Conservation (phyloP, 2,797 vertebrate genomes). For the Ptychadena robeensis region DNA sequence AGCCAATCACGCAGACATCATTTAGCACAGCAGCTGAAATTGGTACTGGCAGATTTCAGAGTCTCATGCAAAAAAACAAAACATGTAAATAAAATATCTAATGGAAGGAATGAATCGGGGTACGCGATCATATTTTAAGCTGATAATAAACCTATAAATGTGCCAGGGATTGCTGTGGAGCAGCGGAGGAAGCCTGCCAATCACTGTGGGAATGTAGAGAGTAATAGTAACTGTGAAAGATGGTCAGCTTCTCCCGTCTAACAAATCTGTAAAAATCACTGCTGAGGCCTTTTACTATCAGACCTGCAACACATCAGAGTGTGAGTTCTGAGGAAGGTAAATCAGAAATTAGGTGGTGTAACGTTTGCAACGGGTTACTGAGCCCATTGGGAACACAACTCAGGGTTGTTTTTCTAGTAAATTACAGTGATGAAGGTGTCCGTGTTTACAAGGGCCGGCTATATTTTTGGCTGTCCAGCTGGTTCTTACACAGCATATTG, state of each 20-base stretch:
- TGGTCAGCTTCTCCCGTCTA: slow-evolving; percentile 31
- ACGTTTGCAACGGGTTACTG: not conserved
- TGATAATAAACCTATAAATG: slow-evolving; percentile 78
- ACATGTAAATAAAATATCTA: slow-evolving; percentile 75
- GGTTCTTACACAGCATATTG: slow-evolving; percentile 57
- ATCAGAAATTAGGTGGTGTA: not conserved
- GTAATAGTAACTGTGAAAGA: slow-evolving; percentile 57
- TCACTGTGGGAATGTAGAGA: slow-evolving; percentile 69
- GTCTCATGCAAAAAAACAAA: slow-evolving; percentile 63
- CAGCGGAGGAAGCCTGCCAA: slow-evolving; percentile 78
- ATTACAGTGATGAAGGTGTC: slow-evolving; percentile 18
- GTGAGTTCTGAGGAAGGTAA: not conserved
- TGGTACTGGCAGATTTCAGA: slow-evolving; percentile 73
- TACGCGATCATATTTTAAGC: slow-evolving; percentile 78
- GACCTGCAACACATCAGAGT: slow-evolving; percentile 7
- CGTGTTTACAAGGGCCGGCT: slow-evolving; percentile 34
- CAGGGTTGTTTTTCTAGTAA: slow-evolving; percentile 11
- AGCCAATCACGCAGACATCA: slow-evolving; percentile 65
- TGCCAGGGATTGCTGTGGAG: slow-evolving; percentile 70
- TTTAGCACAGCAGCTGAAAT: slow-evolving; percentile 72
- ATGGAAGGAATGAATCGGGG: slow-evolving; percentile 79
- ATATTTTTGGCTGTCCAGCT: slow-evolving; percentile 54
- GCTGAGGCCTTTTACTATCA: slow-evolving; percentile 28
- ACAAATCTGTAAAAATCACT: slow-evolving; percentile 37
- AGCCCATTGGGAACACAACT: not conserved